Evolutionary conservation across 2,113 vertebrate species (phyloP).

Genomic region (Phodopus roborovskii): DNA sequence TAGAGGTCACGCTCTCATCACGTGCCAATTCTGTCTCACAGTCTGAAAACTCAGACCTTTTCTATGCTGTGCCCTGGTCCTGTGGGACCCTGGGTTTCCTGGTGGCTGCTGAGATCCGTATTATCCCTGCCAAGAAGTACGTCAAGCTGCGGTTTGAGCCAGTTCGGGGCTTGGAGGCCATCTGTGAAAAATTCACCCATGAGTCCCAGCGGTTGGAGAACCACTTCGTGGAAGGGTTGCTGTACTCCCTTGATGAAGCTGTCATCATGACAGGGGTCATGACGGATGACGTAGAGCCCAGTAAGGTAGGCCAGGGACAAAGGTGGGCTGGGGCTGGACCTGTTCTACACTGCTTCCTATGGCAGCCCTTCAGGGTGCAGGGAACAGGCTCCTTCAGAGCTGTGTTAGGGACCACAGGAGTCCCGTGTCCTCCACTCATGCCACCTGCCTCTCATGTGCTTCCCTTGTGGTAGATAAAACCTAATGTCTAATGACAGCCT

Average conservation of each 20-base stretch:
- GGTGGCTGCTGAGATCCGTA: constrained; percentile 97
- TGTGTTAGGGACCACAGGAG: neutral
- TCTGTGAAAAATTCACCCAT: constrained; percentile 92
- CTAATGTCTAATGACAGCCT: neutral
- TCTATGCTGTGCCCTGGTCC: constrained; percentile 98
- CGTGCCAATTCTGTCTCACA: constrained; percentile 75
- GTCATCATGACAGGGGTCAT: constrained; percentile 97
- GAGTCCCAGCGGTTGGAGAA: constrained; percentile 93
- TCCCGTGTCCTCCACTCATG: neutral
- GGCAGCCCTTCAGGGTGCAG: neutral
- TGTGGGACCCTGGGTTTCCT: constrained; percentile 98
- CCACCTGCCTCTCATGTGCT: neutral
- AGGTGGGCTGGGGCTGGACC: neutral
- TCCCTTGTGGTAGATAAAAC: neutral
- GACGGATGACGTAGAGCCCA: constrained; percentile 91
- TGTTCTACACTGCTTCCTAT: neutral
- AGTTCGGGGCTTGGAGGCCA: constrained; percentile 92
- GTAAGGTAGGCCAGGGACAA: constrained; percentile 88
- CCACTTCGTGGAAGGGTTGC: constrained; percentile 95
- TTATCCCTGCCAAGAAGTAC: constrained; percentile 94
- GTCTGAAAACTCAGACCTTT: constrained; percentile 97
- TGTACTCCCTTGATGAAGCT: constrained; percentile 93
- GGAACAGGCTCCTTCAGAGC: neutral
- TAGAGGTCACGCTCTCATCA: neutral
- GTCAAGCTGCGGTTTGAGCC: constrained; percentile 93